Percentiles rank a stretch among this genome's conserved stretches.
Evolutionary conservation across 2,888 invertebrate species (phyloP).

Genomic region (Aphodius sticticus): DNA sequence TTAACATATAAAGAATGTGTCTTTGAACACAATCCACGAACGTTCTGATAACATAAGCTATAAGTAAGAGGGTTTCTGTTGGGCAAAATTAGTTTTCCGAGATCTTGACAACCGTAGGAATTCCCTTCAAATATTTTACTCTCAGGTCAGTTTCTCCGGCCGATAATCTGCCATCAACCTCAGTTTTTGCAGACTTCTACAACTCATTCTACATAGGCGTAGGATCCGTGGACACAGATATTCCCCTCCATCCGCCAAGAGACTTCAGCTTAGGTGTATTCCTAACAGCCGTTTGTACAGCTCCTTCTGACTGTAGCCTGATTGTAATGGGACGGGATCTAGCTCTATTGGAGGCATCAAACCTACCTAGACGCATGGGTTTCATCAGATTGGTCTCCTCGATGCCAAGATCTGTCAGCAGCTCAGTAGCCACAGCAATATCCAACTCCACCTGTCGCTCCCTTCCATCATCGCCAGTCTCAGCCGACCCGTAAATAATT

Average conservation of each 20-base stretch:
- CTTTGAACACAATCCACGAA: no score
- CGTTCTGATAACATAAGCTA: no score
- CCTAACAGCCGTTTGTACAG: background rate
- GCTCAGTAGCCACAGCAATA: no score
- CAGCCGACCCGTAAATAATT: no score
- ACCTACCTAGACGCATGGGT: no score
- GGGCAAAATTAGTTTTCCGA: background rate
- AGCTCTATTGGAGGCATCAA: no score
- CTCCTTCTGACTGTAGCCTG: background rate
- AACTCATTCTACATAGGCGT: background rate
- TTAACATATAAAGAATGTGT: no score
- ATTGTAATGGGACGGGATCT: background rate
- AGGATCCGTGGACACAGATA: background rate
- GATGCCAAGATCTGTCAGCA: no score
- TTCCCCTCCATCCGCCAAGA: background rate
- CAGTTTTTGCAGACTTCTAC: background rate
- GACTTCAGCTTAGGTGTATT: background rate
- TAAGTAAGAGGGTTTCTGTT: no score
- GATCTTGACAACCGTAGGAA: slow-evolving; percentile 11
- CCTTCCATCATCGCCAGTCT: no score
- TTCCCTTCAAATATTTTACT: slow-evolving; percentile 15
- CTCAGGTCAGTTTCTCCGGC: slow-evolving; percentile 10
- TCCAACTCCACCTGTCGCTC: no score
- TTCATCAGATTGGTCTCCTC: no score
- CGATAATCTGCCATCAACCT: background rate